Percentiles rank a stretch among this genome's conserved stretches.
Conservation (phyloP, 2,888 invertebrate genomes). For the Argyresthia albistria region DNA sequence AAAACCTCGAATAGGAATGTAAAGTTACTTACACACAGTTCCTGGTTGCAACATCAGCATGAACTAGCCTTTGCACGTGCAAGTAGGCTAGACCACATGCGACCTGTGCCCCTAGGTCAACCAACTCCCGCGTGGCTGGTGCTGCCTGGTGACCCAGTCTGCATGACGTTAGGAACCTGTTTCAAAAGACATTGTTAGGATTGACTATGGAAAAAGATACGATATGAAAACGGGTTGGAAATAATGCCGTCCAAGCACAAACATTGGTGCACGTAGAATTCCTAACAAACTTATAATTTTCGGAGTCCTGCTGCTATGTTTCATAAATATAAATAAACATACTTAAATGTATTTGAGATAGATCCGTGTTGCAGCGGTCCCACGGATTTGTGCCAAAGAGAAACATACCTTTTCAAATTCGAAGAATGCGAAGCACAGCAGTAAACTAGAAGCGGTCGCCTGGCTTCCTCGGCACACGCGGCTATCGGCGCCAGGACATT, state of each 20-base stretch:
- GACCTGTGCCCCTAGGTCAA: constrained; percentile 88
- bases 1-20: too few species aligned
- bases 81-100: constrained; percentile 90
- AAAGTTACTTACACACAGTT: constrained; percentile 87
- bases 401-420: constrained; percentile 76
- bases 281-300: too few species aligned
- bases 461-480: constrained; percentile 71
- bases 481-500: constrained; percentile 81
- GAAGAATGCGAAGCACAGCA: constrained; percentile 77
- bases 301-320: too few species aligned
- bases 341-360: too few species aligned
- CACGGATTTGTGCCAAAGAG: too few species aligned
- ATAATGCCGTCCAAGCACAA: too few species aligned
- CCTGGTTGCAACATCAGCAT: constrained; percentile 91
- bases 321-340: too few species aligned
- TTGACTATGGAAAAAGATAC: too few species aligned
- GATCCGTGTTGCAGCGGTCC: too few species aligned
- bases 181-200: too few species aligned
- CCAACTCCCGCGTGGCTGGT: constrained; percentile 82
- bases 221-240: too few species aligned
- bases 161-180: constrained; percentile 60
- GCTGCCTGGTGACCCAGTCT: constrained; percentile 63
- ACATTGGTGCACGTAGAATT: too few species aligned
- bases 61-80: constrained; percentile 89
- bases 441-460: constrained; percentile 79